Percentiles rank a stretch among this genome's conserved stretches.
These are phyloP conservation scores for Myrmophylax atrothorax DNA, from an alignment of 2,113 vertebrate species.

Conservation along the genomic window DNA sequence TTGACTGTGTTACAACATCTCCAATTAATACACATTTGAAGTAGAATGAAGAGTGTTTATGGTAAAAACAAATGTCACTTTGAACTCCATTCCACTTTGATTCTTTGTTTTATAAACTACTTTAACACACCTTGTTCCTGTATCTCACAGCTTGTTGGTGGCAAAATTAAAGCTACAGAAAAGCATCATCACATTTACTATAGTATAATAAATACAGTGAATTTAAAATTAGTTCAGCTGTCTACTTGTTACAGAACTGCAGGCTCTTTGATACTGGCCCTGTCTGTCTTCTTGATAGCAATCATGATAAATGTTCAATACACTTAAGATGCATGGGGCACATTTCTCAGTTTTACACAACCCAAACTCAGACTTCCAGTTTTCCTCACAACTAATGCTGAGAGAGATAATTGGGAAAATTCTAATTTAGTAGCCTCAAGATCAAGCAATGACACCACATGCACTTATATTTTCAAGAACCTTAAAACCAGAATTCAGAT, in stretches of 20 bases:
- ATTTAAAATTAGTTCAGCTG: not conserved
- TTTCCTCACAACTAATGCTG: not conserved
- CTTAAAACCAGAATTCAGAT: not conserved
- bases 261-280: not conserved
- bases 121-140: not conserved
- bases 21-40: not conserved
- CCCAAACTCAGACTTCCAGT: not conserved
- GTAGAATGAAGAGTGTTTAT: not conserved
- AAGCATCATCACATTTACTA: not conserved
- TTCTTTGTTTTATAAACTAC: not conserved
- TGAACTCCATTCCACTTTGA: not conserved
- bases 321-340: not conserved
- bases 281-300: not conserved
- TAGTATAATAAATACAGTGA: not conserved
- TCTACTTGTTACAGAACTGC: not conserved
- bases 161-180: not conserved
- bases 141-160: not conserved
- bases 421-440: not conserved
- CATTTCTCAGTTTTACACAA: not conserved
- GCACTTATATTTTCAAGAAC: not conserved
- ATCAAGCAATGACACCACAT: not conserved
- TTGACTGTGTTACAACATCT: not conserved
- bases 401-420: not conserved
- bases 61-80: not conserved
- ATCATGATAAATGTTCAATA: not conserved